A percentile compares a stretch with the other conserved stretches of the same genome.
These are phyloP conservation scores for Girardinichthys multiradiatus DNA, from an alignment of 2,113 vertebrate species.

Conservation along the genomic window DNA sequence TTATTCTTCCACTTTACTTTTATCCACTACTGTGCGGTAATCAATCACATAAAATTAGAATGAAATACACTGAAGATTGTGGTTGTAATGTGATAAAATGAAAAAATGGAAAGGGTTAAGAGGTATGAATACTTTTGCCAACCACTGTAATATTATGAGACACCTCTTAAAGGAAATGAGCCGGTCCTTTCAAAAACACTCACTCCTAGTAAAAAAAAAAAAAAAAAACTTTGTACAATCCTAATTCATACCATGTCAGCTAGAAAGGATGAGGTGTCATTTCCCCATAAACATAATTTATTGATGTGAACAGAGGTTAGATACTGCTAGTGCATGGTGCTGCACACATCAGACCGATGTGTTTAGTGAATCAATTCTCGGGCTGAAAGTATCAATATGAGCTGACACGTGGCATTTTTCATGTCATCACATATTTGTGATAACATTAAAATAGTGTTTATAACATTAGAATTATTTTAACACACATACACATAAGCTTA, in stretches of 20 bases:
- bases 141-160: not conserved
- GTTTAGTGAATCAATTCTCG: conserved; percentile 36
- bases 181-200: not conserved
- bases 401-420: conserved; percentile 59
- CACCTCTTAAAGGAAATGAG: not conserved
- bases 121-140: not conserved
- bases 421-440: conserved; percentile 67
- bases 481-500: too few relatives aligned
- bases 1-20: too few relatives aligned
- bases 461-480: not conserved
- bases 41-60: too few relatives aligned
- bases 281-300: not conserved
- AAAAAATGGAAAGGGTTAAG: not conserved
- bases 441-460: conserved; percentile 33
- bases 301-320: conserved; percentile 2
- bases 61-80: not conserved
- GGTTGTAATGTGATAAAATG: not conserved
- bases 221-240: not conserved
- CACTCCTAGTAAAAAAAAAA: too few relatives aligned
- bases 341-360: not conserved
- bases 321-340: not conserved
- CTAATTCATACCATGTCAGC: not conserved
- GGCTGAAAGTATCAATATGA: conserved; percentile 60
- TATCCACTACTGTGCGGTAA: too few relatives aligned
- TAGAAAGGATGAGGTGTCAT: not conserved